These are phyloP conservation scores for Orthosia incerta DNA, from an alignment of 2,888 invertebrate genomes.

Conservation along the genomic window DNA sequence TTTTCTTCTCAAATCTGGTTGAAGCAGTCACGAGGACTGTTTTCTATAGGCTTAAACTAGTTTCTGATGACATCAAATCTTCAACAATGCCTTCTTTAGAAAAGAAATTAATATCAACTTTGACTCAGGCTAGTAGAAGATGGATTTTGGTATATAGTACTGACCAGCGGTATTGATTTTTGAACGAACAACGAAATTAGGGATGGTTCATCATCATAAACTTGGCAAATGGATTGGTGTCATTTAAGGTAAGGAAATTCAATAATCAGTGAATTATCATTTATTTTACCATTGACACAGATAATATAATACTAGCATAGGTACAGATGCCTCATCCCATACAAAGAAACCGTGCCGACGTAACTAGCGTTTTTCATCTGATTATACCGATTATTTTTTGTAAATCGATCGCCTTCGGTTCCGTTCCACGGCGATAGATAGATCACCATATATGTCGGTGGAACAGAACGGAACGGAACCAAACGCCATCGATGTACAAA, in stretches of 20 bases:
- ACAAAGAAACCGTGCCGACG: too few relatives aligned
- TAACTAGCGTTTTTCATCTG: too few relatives aligned
- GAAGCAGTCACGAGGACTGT: not conserved
- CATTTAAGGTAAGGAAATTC: not conserved
- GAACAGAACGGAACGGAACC: too few relatives aligned
- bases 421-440: too few relatives aligned
- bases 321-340: too few relatives aligned
- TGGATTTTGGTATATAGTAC: not conserved
- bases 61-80: not conserved
- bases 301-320: too few relatives aligned
- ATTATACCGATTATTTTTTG: too few relatives aligned
- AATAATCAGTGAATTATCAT: not conserved
- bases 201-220: not conserved
- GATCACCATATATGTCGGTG: too few relatives aligned
- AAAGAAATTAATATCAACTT: conserved; percentile 3
- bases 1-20: not conserved
- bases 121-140: not conserved
- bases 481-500: too few relatives aligned
- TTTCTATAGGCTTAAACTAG: not conserved
- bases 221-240: not conserved
- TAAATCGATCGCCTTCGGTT: too few relatives aligned
- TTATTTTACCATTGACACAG: not conserved
- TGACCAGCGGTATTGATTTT: too few relatives aligned
- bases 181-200: not conserved
- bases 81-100: not conserved